phyloP scores from a whole-genome alignment of 2,888 invertebrate species.

The Microctonus hyperodae region DNA sequence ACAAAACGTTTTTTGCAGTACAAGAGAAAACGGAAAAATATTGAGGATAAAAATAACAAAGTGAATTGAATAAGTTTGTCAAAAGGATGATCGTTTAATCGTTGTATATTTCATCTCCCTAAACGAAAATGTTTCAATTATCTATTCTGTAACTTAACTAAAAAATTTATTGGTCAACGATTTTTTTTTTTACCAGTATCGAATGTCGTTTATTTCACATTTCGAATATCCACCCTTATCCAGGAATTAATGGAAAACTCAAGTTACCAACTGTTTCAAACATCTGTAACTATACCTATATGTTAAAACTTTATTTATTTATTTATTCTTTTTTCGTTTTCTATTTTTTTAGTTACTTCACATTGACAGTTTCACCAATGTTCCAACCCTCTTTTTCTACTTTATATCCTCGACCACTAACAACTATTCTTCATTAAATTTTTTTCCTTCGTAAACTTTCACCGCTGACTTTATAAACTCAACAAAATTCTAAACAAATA shows the following conservation, averaged over 20 bases:
- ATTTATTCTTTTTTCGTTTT: background rate
- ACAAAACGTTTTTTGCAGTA: background rate
- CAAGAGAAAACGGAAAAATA: background rate
- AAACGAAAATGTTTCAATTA: background rate
- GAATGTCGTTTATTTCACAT: slow-evolving; percentile 19
- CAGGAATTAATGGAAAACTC: background rate
- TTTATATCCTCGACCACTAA: background rate
- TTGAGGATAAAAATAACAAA: background rate
- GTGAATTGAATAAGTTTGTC: slow-evolving; percentile 1
- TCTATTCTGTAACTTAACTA: background rate
- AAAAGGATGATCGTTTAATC: background rate
- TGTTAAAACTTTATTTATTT: background rate
- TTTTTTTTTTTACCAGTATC: slow-evolving; percentile 10
- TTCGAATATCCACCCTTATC: slow-evolving; percentile 15
- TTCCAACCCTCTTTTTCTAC: background rate
- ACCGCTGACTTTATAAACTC: slow-evolving; percentile 42
- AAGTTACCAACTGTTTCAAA: slow-evolving; percentile 21
- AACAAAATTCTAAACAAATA: no score
- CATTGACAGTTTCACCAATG: slow-evolving; percentile 24
- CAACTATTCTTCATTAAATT: background rate
- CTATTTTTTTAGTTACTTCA: no score
- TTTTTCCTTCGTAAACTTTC: slow-evolving; percentile 41
- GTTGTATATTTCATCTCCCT: background rate
- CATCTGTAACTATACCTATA: slow-evolving; percentile 19
- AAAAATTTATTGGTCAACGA: slow-evolving; percentile 10